Evolutionary conservation across 2,888 invertebrate genomes (phyloP).

Genomic region (Tanytarsus gracilentus): DNA sequence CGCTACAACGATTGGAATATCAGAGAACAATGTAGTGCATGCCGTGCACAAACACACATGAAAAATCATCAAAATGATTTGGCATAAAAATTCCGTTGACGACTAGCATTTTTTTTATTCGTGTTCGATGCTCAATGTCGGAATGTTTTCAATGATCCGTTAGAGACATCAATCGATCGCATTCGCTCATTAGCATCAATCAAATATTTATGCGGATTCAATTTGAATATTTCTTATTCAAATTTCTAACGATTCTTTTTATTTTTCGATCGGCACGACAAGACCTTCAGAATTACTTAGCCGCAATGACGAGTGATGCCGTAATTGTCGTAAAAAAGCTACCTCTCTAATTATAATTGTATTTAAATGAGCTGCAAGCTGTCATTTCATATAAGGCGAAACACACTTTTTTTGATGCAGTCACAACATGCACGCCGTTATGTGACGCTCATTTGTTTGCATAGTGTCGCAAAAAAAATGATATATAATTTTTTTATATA

Average conservation of each 20-base stretch:
- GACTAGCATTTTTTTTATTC: conserved; percentile 9
- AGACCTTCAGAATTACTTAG: conserved; percentile 25
- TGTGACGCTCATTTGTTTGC: conserved; percentile 25
- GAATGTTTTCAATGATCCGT: conserved; percentile 5
- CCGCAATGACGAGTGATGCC: conserved; percentile 15
- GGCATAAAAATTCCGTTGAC: conserved; percentile 18
- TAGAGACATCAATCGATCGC: not conserved
- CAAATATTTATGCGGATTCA: conserved; percentile 5
- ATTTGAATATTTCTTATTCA: conserved; percentile 22
- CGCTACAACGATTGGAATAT: no score
- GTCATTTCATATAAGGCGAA: conserved; percentile 13
- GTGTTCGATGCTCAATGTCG: not conserved
- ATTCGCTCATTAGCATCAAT: conserved; percentile 3
- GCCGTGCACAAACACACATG: not conserved
- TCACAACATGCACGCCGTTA: conserved; percentile 19
- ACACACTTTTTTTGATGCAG: not conserved
- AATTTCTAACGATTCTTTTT: conserved; percentile 7
- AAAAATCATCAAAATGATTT: conserved; percentile 13
- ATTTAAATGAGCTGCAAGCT: conserved; percentile 28
- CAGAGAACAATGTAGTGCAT: no score
- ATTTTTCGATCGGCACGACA: not conserved
- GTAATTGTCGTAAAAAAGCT: conserved; percentile 29
- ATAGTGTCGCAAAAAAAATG: not conserved
- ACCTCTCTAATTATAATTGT: conserved; percentile 28
- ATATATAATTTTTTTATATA: not conserved